These are phyloP conservation scores for Spodoptera littoralis DNA, from an alignment of 2,888 invertebrate species.

Conservation along the genomic window DNA sequence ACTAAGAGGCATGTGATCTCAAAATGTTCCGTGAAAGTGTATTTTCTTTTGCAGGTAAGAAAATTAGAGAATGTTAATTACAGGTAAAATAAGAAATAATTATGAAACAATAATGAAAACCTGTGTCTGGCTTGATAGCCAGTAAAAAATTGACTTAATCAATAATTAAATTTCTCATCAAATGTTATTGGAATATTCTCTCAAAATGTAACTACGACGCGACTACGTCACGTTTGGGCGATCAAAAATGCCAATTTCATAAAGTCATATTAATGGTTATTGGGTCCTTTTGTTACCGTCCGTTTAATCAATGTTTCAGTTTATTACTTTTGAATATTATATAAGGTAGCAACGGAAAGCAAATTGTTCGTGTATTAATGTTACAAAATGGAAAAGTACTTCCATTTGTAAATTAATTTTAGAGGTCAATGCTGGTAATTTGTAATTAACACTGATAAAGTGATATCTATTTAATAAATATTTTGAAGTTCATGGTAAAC, in stretches of 20 bases:
- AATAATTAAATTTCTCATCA: slow-evolving; percentile 23
- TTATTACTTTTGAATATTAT: slow-evolving; percentile 53
- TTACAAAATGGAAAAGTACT: slow-evolving; percentile 19
- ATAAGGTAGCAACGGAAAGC: slow-evolving; percentile 22
- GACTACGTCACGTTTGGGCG: slow-evolving; percentile 42
- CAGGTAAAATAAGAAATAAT: no score
- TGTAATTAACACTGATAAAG: slow-evolving; percentile 20
- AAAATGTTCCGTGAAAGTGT: no score
- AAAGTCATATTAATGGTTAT: slow-evolving; percentile 59
- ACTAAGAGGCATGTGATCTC: no score
- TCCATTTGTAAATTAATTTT: slow-evolving; percentile 15
- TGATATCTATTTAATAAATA: slow-evolving; percentile 12
- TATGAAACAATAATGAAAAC: no score
- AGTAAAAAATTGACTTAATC: slow-evolving; percentile 13
- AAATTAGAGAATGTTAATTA: no score
- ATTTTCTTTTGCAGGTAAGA: no score
- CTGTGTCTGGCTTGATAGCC: no score
- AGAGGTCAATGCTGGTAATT: slow-evolving; percentile 30
- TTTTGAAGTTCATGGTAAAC: no score
- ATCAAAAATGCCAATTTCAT: slow-evolving; percentile 57
- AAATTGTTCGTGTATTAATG: slow-evolving; percentile 34
- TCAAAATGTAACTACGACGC: slow-evolving; percentile 24
- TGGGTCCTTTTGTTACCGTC: slow-evolving; percentile 49
- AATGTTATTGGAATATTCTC: slow-evolving; percentile 10
- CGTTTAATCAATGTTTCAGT: slow-evolving; percentile 54